Base-by-base conservation (phyloP, 2,113 vertebrate genomes). In the Pelodiscus sinensis region DNA sequence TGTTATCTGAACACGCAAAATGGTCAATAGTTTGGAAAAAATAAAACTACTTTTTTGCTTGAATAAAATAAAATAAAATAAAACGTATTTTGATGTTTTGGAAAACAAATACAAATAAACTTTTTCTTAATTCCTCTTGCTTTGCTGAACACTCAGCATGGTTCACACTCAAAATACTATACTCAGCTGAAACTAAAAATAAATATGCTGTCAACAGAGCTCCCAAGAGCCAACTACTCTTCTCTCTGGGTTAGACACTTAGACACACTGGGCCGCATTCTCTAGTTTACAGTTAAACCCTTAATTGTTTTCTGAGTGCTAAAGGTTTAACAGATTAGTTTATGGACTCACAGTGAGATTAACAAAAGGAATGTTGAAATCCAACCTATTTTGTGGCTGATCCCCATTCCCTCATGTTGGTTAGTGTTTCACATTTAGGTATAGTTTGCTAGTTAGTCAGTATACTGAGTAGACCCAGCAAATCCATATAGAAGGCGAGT, bases 101-200 rank as follows among this genome's bases (percentile, higher is more conserved):
- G 79, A 88, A 94, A 95, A 84, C 13, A 83, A 91, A 92, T 8
- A 18, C 88, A 62, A 92, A 60, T 18, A 82, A 71, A 19, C 55
- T 91, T 92, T 85, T 92, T 58, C 31, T 52, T 55, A 83, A 29
- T 82, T 85, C 94, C 73, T 77, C 86, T 91, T 92, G 51, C n/a
- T 93, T 87, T 90, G 60, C 58, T 90, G 88, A 88, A 57, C 3
- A 1, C 52, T 93, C 29, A 89, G 60, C 95, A 92, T 88, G 2
- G 90, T 86, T 95, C 87, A 62, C 84, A 82, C 9, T 71, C 68
- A 92, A 96, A 96, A 89, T 84, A 94, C 89, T 95, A 95, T 89
- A 52, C 78, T 92, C 31, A 79, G 25, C 80, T 89, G 38, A 22
- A 75, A 75, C 86, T 95, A 92, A 95, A 97, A 96, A 95, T 95